phyloP scores from a whole-genome alignment of 2,113 vertebrate genomes.

The Calonectris borealis region DNA sequence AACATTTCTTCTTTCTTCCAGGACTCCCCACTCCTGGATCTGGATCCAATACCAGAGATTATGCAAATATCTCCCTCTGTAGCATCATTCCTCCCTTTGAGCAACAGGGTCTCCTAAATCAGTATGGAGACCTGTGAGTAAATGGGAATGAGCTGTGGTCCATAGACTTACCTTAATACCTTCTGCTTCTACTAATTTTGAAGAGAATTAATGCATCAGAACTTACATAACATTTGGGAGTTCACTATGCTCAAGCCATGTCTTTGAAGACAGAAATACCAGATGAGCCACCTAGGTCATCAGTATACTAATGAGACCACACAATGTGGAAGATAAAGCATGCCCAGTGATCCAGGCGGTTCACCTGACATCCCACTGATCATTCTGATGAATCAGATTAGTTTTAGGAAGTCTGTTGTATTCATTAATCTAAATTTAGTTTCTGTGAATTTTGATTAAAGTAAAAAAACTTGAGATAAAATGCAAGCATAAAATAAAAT shows the following conservation, averaged over 20 bases:
- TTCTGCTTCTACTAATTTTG: background rate
- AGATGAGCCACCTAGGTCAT: background rate
- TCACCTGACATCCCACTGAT: background rate
- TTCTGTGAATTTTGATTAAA: background rate
- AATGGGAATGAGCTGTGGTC: background rate
- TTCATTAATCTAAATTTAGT: background rate
- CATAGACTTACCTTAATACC: background rate
- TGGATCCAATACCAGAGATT: background rate
- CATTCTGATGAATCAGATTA: background rate
- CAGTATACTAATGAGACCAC: background rate
- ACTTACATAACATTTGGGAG: background rate
- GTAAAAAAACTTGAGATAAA: background rate
- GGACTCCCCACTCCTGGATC: background rate
- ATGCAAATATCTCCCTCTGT: background rate
- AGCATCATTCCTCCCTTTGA: background rate
- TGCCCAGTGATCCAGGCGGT: background rate
- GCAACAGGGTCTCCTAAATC: background rate
- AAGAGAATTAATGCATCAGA: background rate
- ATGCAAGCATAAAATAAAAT: background rate
- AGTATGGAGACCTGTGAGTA: background rate
- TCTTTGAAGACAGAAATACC: background rate
- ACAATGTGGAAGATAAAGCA: background rate
- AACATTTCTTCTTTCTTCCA: background rate
- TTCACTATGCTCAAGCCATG: background rate
- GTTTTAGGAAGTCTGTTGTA: background rate